Evolutionary conservation across 1,140 invertebrate species (phyloP).

Genomic region (Cydia strobilella): DNA sequence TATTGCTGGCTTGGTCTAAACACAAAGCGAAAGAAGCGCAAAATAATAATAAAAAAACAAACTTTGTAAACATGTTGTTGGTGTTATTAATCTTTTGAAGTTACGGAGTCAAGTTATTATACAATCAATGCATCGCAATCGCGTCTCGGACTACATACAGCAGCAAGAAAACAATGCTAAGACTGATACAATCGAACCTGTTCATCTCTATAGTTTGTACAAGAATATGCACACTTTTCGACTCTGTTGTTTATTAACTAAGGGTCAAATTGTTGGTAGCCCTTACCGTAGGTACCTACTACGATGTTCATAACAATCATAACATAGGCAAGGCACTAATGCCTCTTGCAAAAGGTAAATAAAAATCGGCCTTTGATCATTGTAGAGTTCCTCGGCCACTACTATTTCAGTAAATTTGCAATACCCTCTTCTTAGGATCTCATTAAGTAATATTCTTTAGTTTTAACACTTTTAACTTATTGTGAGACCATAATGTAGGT

Average conservation of each 20-base stretch:
- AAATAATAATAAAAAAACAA: not conserved
- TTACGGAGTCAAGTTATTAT: conserved; percentile 3
- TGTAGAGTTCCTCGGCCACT: no score
- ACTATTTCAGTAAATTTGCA: no score
- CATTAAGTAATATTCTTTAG: no score
- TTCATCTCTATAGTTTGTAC: not conserved
- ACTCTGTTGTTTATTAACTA: not conserved
- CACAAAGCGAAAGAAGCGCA: conserved; percentile 6
- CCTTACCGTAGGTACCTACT: no score
- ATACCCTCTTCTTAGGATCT: no score
- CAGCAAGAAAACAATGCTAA: not conserved
- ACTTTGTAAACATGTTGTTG: not conserved
- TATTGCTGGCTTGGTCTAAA: not conserved
- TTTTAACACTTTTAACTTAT: no score
- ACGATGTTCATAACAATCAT: no score
- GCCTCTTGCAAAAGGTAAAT: no score
- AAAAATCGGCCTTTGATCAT: no score
- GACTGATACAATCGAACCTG: not conserved
- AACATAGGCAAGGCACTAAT: no score
- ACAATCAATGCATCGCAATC: not conserved
- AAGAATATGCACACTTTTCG: not conserved
- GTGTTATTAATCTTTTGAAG: not conserved
- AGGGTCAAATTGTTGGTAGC: not conserved
- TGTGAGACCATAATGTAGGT: no score
- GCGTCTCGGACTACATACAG: conserved; percentile 7